phyloP scores from a whole-genome alignment of 2,888 invertebrate species.

The Zeuzera pyrina region DNA sequence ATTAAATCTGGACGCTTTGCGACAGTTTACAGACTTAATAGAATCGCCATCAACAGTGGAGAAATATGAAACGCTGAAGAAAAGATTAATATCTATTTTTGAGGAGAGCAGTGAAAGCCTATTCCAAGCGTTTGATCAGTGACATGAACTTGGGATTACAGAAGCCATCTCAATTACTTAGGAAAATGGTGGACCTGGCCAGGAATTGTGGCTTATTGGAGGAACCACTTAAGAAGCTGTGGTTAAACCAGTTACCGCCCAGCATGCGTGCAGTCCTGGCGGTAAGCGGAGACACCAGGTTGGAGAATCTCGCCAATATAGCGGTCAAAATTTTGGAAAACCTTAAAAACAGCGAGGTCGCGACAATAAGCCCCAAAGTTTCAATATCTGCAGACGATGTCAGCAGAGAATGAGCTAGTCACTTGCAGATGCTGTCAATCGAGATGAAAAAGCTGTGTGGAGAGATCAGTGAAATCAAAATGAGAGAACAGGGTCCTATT shows the following conservation, averaged over 20 bases:
- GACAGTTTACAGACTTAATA: conserved; percentile 12
- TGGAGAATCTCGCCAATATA: not conserved
- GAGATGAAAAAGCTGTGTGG: no score
- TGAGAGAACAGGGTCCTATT: no score
- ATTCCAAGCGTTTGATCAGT: conserved; percentile 9
- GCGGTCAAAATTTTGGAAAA: not conserved
- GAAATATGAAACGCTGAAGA: conserved; percentile 9
- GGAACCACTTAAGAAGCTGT: not conserved
- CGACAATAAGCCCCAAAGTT: no score
- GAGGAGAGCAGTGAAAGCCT: conserved; percentile 9
- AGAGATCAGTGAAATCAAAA: no score
- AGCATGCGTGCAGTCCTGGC: not conserved
- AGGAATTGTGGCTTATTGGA: not conserved
- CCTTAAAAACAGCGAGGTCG: not conserved
- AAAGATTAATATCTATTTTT: conserved; percentile 8
- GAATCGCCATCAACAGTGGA: conserved; percentile 2
- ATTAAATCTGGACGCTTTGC: conserved; percentile 7
- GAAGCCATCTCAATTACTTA: conserved; percentile 8
- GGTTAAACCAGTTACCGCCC: not conserved
- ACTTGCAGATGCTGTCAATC: no score
- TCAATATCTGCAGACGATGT: no score
- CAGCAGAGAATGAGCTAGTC: no score
- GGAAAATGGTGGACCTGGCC: conserved; percentile 7
- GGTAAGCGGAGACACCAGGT: not conserved
- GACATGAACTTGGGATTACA: conserved; percentile 12